Evolutionary conservation across 2,888 invertebrate species (phyloP), one percentile per base, ranked within the genome.

Genomic region (Blomia tropicalis): DNA sequence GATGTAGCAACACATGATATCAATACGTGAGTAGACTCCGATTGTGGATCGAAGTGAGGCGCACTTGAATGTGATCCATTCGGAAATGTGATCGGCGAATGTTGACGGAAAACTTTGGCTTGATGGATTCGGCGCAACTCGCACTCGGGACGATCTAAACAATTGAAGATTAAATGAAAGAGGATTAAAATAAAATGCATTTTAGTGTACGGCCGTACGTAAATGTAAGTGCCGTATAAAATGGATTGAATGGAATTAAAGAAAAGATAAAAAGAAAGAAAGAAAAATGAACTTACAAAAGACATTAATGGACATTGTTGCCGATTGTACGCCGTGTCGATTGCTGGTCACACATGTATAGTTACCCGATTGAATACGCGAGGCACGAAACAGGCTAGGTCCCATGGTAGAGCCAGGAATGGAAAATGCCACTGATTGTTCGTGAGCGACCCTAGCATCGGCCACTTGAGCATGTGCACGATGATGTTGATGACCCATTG

Each of bases 121-220:
- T 81, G 77, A 71, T 84, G 83, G 43, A 78, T 79, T 69, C 82
- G 81, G 66, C 82, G 81, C 69, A 91, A 84, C 60, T 82, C 81
- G 72, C 90, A 91, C 70, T 84, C 84, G 1, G 90, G 90, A 69
- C 84, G 81, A 77, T 81, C 90, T 90, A 76, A 17, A 64, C 30
- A n/a, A 29, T 53, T 4, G 29, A 64, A 11, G 29, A 43, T n/a
- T n/a, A n/a, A n/a, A n/a, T n/a, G n/a, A n/a, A n/a, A n/a, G n/a
- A n/a, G n/a, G n/a, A n/a, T n/a, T n/a, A n/a, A n/a, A n/a, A n/a
- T 1, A n/a, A n/a, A 11, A 51, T 51, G 51, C 14, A 17, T n/a
- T n/a, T 43, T 22, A 22, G 22, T 43, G 22, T 17, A 22, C 4
- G 43, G 19, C n/a, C 43, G 17, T 43, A 22, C 19, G 19, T n/a